These are phyloP conservation scores for Ophonus ardosiacus DNA, from an alignment of 2,888 invertebrate species.

Conservation along the genomic window DNA sequence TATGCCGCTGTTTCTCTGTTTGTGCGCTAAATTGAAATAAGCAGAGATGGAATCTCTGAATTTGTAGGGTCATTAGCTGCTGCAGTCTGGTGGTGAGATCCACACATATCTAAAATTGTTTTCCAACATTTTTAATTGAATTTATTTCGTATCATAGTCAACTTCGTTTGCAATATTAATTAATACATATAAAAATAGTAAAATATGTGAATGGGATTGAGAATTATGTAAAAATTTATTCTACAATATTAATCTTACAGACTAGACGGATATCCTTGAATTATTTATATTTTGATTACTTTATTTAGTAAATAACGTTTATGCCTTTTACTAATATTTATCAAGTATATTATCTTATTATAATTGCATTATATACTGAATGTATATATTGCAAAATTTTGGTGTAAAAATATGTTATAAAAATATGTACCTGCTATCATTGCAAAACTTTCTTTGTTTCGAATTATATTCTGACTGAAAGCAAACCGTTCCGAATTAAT, in stretches of 20 bases:
- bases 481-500: too few species aligned
- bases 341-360: not conserved
- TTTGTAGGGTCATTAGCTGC: constrained; percentile 46
- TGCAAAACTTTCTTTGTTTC: too few species aligned
- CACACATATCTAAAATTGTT: constrained; percentile 37
- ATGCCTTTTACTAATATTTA: constrained; percentile 23
- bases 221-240: not conserved
- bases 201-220: constrained; percentile 11
- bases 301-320: constrained; percentile 36
- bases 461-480: too few species aligned
- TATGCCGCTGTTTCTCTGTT: constrained; percentile 49
- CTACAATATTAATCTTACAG: constrained; percentile 17
- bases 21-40: constrained; percentile 57
- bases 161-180: not conserved
- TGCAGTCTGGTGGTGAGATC: constrained; percentile 40
- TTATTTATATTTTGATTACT: constrained; percentile 51
- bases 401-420: too few species aligned
- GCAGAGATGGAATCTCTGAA: constrained; percentile 24
- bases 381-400: constrained; percentile 17
- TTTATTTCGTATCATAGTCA: constrained; percentile 31
- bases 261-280: constrained; percentile 42
- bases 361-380: not conserved
- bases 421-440: too few species aligned
- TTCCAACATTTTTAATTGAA: constrained; percentile 27
- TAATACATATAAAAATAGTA: not conserved